Evolutionary conservation across 2,797 vertebrate genomes (phyloP), one percentile per base, ranked within the genome.

Genomic region (Eulemur albifrons): DNA sequence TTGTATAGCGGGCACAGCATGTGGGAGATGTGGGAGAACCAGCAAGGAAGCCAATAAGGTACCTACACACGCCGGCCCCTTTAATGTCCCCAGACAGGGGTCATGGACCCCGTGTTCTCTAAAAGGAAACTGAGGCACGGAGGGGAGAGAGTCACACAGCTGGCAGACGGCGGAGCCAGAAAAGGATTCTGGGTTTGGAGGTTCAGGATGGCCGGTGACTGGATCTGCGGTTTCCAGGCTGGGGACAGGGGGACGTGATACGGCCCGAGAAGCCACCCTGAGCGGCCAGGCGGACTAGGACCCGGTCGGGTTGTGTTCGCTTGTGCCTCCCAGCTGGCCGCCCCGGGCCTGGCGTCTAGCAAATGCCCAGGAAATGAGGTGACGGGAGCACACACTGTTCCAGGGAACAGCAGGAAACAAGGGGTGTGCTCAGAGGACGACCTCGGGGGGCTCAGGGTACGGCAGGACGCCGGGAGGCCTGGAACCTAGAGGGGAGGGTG

Each of bases 91-190:
- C 67, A 54, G 59, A 20, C 3, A 5, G 35, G 20, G 23, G 30
- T 35, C 27, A 13, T 27, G 14, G 59, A 15, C 10, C 57, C 67
- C 14, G 3, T 6, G 13, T 57, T 15, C 69, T 3, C 30, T 21
- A 54, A 63, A 27, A 88, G 50, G 63, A 90, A 77, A 93, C 76
- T 32, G 70, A 96, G 88, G 50, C 52, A 30, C 4, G 4, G 45
- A 94, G 38, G 73, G 48, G 65, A 2, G 79, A 97, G 96, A 72
- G 0, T 0, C 92, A 94, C 85, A 93, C 75, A 97, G 83, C 89
- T 40, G 92, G 63, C 81, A 90, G 54, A 88, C 43, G 96, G 96
- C 95, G 23, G 23, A 77, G 43, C 54, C 54, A 87, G 82, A 54
- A 32, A 21, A 92, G 48, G 32, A 35, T 48, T 59, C 50, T 32